Evolutionary conservation across 2,797 vertebrate genomes (phyloP).

Genomic region (Adrianichthys oophorus): DNA sequence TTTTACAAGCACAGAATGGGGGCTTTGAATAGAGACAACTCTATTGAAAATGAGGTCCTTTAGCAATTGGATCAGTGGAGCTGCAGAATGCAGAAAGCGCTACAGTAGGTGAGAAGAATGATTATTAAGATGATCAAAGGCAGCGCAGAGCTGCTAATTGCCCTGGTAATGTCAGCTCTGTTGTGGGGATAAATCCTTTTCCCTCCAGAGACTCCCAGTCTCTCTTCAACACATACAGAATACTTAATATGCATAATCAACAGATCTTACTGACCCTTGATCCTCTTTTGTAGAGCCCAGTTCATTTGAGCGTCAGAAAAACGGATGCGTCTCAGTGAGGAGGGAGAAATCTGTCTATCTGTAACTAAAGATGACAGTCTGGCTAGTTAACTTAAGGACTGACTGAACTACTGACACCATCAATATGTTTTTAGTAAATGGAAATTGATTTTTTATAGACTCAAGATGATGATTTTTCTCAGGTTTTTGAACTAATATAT

Average conservation of each 20-base stretch:
- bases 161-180: slow-evolving; percentile 46
- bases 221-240: background rate
- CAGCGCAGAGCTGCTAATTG: slow-evolving; percentile 57
- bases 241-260: slow-evolving; percentile 32
- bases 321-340: slow-evolving; percentile 34
- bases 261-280: slow-evolving; percentile 48
- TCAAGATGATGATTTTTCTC: too few relatives aligned
- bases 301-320: slow-evolving; percentile 8
- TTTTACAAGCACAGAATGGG: slow-evolving; percentile 1
- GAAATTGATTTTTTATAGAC: too few relatives aligned
- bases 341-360: slow-evolving; percentile 10
- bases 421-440: background rate
- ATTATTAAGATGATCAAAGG: slow-evolving; percentile 62
- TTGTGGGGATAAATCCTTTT: slow-evolving; percentile 38
- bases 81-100: slow-evolving; percentile 46
- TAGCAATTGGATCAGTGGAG: slow-evolving; percentile 41
- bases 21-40: slow-evolving; percentile 16
- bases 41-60: slow-evolving; percentile 38
- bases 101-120: slow-evolving; percentile 65
- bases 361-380: slow-evolving; percentile 3
- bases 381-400: background rate
- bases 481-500: too few relatives aligned
- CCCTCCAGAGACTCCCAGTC: slow-evolving; percentile 32
- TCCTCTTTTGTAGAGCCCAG: slow-evolving; percentile 36
- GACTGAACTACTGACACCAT: background rate